Percentiles rank a stretch among this genome's conserved stretches.
Evolutionary conservation across 2,888 invertebrate genomes (phyloP).

Genomic region (Drosophila eohydei): DNA sequence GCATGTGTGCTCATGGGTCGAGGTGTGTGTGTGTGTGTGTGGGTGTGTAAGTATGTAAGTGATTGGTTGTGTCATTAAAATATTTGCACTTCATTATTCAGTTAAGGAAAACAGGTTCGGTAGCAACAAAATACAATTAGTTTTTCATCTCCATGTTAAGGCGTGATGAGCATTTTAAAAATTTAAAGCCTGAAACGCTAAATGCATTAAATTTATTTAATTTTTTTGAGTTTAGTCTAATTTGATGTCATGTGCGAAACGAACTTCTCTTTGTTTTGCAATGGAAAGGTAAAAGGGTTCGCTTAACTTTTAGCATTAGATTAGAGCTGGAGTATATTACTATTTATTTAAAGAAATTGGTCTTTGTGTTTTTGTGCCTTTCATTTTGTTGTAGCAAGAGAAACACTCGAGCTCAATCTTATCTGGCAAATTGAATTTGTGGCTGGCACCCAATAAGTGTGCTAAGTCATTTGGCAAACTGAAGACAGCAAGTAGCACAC

Average conservation of each 20-base stretch:
- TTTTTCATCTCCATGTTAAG: not conserved
- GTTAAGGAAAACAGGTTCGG: constrained; percentile 42
- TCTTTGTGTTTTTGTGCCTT: constrained; percentile 18
- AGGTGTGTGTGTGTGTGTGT: not conserved
- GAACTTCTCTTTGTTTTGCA: not conserved
- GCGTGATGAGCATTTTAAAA: not conserved
- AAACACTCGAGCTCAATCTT: constrained; percentile 34
- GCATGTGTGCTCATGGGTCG: not conserved
- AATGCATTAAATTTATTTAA: not conserved
- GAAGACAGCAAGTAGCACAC: constrained; percentile 34
- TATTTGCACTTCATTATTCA: constrained; percentile 79
- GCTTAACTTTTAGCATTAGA: not conserved
- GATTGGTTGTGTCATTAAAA: constrained; percentile 72
- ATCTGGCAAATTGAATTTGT: constrained; percentile 73
- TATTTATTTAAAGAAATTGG: constrained; percentile 11
- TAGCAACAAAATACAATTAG: not conserved
- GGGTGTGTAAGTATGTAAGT: constrained; percentile 13
- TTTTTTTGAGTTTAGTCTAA: not conserved
- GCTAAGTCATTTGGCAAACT: constrained; percentile 75
- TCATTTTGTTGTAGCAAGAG: constrained; percentile 16
- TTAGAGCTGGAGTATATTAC: not conserved
- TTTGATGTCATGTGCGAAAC: not conserved
- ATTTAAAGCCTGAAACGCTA: not conserved
- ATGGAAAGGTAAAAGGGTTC: not conserved
- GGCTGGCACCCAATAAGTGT: constrained; percentile 70